Conservation (phyloP, 2,888 invertebrate genomes). For the Perizoma flavofasciatum region DNA sequence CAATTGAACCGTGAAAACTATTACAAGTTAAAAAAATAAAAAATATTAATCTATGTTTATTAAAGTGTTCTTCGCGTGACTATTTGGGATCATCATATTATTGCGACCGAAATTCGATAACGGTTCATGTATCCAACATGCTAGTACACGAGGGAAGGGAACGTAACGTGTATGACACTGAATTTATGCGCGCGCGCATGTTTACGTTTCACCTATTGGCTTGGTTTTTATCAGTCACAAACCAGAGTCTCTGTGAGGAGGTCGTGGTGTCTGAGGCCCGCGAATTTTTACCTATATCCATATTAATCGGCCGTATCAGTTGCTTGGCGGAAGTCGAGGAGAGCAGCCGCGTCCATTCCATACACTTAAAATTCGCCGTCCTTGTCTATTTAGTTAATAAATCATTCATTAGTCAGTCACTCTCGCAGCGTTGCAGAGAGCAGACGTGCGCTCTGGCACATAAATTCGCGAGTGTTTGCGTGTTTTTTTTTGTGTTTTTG, state of each 20-base stretch:
- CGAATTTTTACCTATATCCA: conserved; percentile 9
- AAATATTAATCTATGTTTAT: conserved; percentile 3
- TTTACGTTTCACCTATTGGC: conserved; percentile 37
- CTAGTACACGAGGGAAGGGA: conserved; percentile 44
- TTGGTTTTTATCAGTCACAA: conserved; percentile 49
- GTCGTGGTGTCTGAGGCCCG: conserved; percentile 18
- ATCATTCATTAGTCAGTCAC: conserved; percentile 45
- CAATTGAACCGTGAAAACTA: background rate
- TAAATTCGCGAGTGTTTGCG: conserved; percentile 46
- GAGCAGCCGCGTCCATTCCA: conserved; percentile 30
- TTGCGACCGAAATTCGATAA: conserved; percentile 46
- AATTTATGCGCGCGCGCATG: conserved; percentile 49
- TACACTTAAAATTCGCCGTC: conserved; percentile 25
- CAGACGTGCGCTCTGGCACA: conserved; percentile 43
- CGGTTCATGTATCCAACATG: conserved; percentile 55
- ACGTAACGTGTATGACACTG: conserved; percentile 36
- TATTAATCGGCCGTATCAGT: conserved; percentile 32
- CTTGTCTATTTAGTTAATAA: conserved; percentile 19
- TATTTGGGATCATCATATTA: conserved; percentile 24
- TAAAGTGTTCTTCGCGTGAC: conserved; percentile 25
- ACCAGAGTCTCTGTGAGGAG: conserved; percentile 17
- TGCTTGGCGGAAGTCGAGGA: conserved; percentile 35
- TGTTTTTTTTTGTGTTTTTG: conserved; percentile 35
- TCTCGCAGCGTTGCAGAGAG: conserved; percentile 39
- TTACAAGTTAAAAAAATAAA: background rate